Base-by-base conservation (phyloP, 2,888 invertebrate species). In the Dasysyrphus albostriatus region DNA sequence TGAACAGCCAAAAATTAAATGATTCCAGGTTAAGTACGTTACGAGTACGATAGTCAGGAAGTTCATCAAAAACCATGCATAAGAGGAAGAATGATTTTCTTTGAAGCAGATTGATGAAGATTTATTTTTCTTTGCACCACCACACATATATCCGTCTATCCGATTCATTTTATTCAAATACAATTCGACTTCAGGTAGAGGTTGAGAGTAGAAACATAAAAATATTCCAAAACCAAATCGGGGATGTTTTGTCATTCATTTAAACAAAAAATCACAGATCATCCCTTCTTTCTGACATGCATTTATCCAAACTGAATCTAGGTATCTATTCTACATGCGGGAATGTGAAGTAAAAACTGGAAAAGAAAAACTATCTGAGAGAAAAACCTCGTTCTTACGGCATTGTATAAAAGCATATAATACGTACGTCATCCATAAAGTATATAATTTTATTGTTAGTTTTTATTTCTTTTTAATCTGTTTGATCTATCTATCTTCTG, bases 371-470 rank as follows among this genome's bases (percentile, higher is more conserved):
- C 58, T 37, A 58, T 3, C 58, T 10, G 16, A 37, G 34, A 16
- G 54, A 32, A 34, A 56, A 34, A 16, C 5, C 58, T 37, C 16
- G 16, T 37, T 58, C 56, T 16, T 37, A 16, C 16, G n/a, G 16
- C 58, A 58, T 37, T 58, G 34, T 37, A 37, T 12, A 16, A 37
- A 58, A 58, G 58, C 34, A 37, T 58, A 58, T 58, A 58, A 16
- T 44, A 42, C 47, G 65, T 47, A 47, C 67, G 67, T 67, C 49
- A 67, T 37, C 19, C 19, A 32, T 67, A 49, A 12, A 16, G 29
- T 49, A 34, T 49, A 65, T 8, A 24, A 32, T 65, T n/a, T 34
- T 32, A 14, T 9, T n/a, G n/a, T 16, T 47, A 42, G 10, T 32
- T 65, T 6, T 49, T 65, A 2, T 1, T 32, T 32, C 5, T 32